Percentiles rank a stretch among this genome's conserved stretches.
Conservation (phyloP, 1,140 invertebrate genomes). For the Neuroterus valhalla region DNA sequence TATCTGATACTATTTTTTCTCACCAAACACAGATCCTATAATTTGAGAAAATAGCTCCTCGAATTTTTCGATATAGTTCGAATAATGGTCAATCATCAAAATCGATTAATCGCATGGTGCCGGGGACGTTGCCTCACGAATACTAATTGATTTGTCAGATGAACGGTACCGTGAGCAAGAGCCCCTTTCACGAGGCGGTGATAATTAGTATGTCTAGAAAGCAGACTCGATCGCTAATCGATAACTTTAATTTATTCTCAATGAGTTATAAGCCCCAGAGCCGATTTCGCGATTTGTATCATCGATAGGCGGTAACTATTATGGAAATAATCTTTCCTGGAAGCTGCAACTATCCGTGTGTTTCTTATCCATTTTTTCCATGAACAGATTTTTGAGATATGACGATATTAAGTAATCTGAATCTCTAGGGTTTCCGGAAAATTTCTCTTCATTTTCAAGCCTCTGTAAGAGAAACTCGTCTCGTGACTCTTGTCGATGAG, state of each 20-base stretch:
- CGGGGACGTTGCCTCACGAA: slow-evolving; percentile 15
- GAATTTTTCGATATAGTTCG: slow-evolving; percentile 15
- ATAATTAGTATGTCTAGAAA: slow-evolving; percentile 31
- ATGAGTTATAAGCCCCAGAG: slow-evolving; percentile 19
- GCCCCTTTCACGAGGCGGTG: slow-evolving; percentile 18
- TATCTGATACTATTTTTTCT: not conserved
- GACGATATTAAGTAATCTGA: slow-evolving; percentile 1
- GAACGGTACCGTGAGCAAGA: slow-evolving; percentile 28
- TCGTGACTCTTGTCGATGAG: slow-evolving; percentile 19
- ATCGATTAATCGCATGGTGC: slow-evolving; percentile 7
- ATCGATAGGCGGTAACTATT: slow-evolving; percentile 25
- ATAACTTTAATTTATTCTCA: slow-evolving; percentile 29
- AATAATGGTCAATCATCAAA: slow-evolving; percentile 4
- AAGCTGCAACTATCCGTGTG: slow-evolving; percentile 5
- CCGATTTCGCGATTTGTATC: slow-evolving; percentile 24
- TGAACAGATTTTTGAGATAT: not conserved
- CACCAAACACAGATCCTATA: not conserved
- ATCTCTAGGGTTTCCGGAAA: slow-evolving; percentile 21
- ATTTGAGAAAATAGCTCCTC: slow-evolving; percentile 3
- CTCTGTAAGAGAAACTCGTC: slow-evolving; percentile 4
- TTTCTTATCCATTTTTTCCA: slow-evolving; percentile 6
- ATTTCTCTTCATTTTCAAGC: slow-evolving; percentile 25
- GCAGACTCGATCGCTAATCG: slow-evolving; percentile 24
- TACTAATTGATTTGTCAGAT: slow-evolving; percentile 27
- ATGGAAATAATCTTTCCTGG: slow-evolving; percentile 23